Evolutionary conservation across 2,888 invertebrate species (phyloP).

Genomic region (Hipparchia sbordonii): DNA sequence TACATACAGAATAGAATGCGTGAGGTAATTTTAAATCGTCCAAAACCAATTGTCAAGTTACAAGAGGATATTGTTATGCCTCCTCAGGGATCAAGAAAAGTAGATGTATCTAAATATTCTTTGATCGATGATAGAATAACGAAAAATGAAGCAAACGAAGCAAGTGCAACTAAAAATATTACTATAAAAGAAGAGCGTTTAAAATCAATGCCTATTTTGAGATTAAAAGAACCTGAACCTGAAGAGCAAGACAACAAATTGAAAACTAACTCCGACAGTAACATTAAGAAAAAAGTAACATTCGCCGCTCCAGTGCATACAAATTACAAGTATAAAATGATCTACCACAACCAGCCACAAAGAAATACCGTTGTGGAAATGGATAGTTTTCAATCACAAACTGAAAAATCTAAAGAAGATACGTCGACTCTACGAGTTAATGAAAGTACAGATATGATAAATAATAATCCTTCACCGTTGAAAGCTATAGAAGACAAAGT

Average conservation of each 20-base stretch:
- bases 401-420: conserved; percentile 41
- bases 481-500: background rate
- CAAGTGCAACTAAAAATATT: background rate
- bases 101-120: conserved; percentile 15
- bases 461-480: background rate
- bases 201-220: background rate
- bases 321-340: conserved; percentile 25
- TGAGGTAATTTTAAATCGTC: conserved; percentile 1
- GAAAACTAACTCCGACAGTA: background rate
- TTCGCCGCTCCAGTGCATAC: conserved; percentile 25
- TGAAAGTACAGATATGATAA: background rate
- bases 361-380: conserved; percentile 23
- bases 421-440: background rate
- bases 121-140: background rate
- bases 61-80: conserved; percentile 8
- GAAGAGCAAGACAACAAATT: background rate
- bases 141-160: background rate
- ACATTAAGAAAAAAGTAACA: conserved; percentile 4
- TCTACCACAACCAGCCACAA: conserved; percentile 20
- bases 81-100: conserved; percentile 2
- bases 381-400: background rate
- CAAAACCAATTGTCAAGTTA: background rate
- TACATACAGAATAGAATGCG: conserved; percentile 22
- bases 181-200: background rate
- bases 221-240: background rate